A percentile compares a stretch with the other conserved stretches of the same genome.
Conservation (phyloP, 2,113 vertebrate genomes). For the Rutilus rutilus region DNA sequence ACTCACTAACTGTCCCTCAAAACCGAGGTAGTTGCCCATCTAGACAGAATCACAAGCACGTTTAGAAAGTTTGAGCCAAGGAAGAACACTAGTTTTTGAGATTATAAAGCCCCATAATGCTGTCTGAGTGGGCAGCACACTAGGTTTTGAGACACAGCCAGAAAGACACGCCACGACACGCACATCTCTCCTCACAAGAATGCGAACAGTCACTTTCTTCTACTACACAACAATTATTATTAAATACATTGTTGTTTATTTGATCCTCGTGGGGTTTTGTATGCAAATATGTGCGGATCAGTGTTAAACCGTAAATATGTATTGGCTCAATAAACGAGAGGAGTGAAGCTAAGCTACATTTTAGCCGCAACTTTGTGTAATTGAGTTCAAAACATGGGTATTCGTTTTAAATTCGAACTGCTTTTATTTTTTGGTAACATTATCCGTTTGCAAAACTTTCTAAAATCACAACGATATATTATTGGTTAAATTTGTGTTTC, state of each 20-base stretch:
- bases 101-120: background rate
- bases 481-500: background rate
- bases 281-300: background rate
- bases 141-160: slow-evolving; percentile 21
- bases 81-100: background rate
- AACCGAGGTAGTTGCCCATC: background rate
- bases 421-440: background rate
- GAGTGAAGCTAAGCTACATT: slow-evolving; percentile 28
- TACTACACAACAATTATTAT: background rate
- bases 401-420: background rate
- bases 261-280: background rate
- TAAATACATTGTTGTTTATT: background rate
- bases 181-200: slow-evolving; percentile 31
- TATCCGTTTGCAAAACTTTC: background rate
- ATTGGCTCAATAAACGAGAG: background rate
- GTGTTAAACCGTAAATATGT: background rate
- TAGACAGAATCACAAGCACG: background rate
- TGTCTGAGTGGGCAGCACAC: slow-evolving; percentile 27
- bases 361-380: slow-evolving; percentile 27
- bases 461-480: background rate
- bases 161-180: slow-evolving; percentile 53
- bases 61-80: background rate
- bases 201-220: slow-evolving; percentile 24
- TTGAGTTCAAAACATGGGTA: background rate
- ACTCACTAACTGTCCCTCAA: background rate